Base-by-base conservation (phyloP, 1,140 invertebrate genomes). In the Melitaea cinxia region DNA sequence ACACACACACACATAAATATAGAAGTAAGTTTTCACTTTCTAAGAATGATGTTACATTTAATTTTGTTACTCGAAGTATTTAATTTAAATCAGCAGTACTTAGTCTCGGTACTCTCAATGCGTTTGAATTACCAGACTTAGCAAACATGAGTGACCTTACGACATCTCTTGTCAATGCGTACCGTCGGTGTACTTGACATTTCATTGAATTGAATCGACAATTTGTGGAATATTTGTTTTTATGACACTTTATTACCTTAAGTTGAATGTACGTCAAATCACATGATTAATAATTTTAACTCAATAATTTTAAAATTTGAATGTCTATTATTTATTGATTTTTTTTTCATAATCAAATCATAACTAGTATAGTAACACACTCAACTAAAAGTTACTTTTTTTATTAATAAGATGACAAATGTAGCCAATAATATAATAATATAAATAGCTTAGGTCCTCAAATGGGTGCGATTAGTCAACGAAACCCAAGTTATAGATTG, bases 101-200 rank as follows among this genome's bases (percentile, higher is more conserved):
- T 28, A 12, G 35, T 7, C 17, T 23, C 33, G 21, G 33, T 39
- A 17, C 45, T 7, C 17, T 23, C 33, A 21, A 23, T 39, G n/a
- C 45, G 54, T 57, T 57, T 57, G 19, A 57, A 57, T 54, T 54
- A 39, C 28, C 37, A 24, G 37, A 57, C 55, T 62, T 30, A 24
- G 37, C 37, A 54, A 62, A 62, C 60, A 24, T 54, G 26, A 62
- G 60, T 55, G 37, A 62, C 37, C 50, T 62, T 62, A 54, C 50
- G 24, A 30, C 26, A 28, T 26, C 50, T 45, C 60, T 62, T 54
- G 35, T 47, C 50, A 37, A 61, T 54, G 19, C 52, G 50, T 62
- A 45, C 23, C 23, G 26, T 12, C 50, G 21, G 23, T 37, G 30
- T 60, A 60, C 50, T 62, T 62, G 35, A 45, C 50, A 57, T 57